Conservation (phyloP, 2,888 invertebrate species). For the Molanna angustata region DNA sequence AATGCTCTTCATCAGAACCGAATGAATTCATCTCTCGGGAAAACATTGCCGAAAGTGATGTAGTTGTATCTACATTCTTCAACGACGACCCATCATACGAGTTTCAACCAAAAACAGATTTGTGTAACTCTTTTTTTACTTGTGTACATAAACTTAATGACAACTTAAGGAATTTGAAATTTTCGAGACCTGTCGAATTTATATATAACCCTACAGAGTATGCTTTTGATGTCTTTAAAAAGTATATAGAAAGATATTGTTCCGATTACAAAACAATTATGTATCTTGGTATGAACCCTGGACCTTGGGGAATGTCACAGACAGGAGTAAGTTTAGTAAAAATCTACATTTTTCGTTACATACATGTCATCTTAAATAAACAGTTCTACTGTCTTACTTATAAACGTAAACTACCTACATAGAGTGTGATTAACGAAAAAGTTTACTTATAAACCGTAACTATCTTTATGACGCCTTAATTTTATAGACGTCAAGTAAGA, state of each 20-base stretch:
- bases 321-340: conserved; percentile 73
- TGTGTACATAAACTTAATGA: conserved; percentile 44
- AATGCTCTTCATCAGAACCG: no score
- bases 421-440: no score
- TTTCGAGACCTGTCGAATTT: conserved; percentile 58
- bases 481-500: no score
- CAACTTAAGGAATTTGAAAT: conserved; percentile 47
- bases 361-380: no score
- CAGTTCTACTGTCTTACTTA: no score
- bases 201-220: conserved; percentile 87
- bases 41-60: background rate
- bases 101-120: background rate
- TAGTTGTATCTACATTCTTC: background rate
- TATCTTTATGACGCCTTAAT: no score
- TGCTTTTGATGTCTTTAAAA: conserved; percentile 73
- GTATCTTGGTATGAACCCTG: conserved; percentile 93
- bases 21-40: no score
- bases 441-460: no score
- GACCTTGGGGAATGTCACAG: conserved; percentile 96
- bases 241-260: conserved; percentile 72
- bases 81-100: background rate
- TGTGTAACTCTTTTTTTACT: conserved; percentile 5
- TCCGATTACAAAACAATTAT: conserved; percentile 66
- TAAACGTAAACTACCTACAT: no score
- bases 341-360: no score